These are phyloP conservation scores for Trachurus trachurus DNA, from an alignment of 2,797 vertebrate genomes.

Conservation along the genomic window DNA sequence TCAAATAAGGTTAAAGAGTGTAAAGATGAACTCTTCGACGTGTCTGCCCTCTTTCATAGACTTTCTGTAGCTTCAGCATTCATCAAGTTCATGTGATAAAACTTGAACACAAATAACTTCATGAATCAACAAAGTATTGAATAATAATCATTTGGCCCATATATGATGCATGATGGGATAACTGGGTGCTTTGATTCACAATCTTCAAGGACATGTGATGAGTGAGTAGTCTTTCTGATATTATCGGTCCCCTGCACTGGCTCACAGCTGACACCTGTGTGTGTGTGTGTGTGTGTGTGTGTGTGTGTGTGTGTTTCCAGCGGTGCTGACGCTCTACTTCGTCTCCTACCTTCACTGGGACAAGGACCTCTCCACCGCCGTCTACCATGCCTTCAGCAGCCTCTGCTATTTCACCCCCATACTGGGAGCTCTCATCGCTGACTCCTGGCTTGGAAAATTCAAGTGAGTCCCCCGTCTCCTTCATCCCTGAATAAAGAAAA, in stretches of 20 bases:
- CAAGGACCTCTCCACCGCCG: conserved; percentile 91
- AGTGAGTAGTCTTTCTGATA: not conserved
- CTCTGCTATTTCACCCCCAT: conserved; percentile 98
- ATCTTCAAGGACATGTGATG: too few relatives aligned
- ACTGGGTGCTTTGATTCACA: not conserved
- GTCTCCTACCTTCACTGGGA: conserved; percentile 94
- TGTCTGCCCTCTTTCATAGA: too few relatives aligned
- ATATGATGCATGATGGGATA: not conserved
- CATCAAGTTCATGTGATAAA: too few relatives aligned
- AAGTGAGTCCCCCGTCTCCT: conserved; percentile 84
- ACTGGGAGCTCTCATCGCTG: conserved; percentile 94
- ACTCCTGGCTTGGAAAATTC: conserved; percentile 97
- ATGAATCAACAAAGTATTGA: too few relatives aligned
- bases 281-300: conserved; percentile 6
- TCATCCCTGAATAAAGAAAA: not conserved
- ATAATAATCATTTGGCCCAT: too few relatives aligned
- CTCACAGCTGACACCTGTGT: conserved; percentile 1
- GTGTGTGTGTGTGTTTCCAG: conserved; percentile 69
- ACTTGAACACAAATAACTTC: too few relatives aligned
- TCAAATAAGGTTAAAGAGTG: too few relatives aligned
- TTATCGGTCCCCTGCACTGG: not conserved
- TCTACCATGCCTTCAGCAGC: conserved; percentile 96
- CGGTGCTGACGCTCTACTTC: conserved; percentile 96
- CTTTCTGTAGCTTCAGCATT: too few relatives aligned
- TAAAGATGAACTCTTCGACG: too few relatives aligned